Evolutionary conservation across 2,113 vertebrate genomes (phyloP).

Genomic region (Laticauda colubrina): DNA sequence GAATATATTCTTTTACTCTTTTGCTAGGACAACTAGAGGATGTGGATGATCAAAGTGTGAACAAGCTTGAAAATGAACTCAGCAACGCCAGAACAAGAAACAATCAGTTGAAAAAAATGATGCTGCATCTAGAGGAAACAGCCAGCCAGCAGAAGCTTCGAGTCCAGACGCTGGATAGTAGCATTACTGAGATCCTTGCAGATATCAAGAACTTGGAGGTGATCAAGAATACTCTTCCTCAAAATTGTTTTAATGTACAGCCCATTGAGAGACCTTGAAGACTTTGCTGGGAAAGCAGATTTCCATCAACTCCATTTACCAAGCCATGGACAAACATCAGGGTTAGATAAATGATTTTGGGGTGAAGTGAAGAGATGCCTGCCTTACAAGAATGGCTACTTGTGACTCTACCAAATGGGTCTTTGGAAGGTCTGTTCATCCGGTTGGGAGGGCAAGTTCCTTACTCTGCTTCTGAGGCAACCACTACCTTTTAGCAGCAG

Average conservation of each 20-base stretch:
- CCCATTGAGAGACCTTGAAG: slow-evolving; percentile 81
- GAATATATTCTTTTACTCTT: background rate
- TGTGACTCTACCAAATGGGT: background rate
- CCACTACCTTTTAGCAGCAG: fast-evolving
- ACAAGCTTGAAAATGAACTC: slow-evolving; percentile 64
- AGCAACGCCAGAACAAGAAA: slow-evolving; percentile 60
- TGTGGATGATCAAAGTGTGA: slow-evolving; percentile 72
- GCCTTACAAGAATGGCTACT: background rate
- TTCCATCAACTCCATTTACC: background rate
- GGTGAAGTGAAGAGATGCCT: slow-evolving; percentile 5
- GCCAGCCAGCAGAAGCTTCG: slow-evolving; percentile 62
- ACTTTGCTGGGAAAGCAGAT: background rate
- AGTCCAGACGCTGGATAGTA: slow-evolving; percentile 66
- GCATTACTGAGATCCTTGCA: slow-evolving; percentile 75
- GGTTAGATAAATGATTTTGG: background rate
- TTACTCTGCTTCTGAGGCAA: slow-evolving; percentile 17
- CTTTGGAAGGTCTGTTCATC: background rate
- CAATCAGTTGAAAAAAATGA: slow-evolving; percentile 65
- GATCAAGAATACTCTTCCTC: slow-evolving; percentile 77
- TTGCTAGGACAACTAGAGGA: slow-evolving; percentile 67
- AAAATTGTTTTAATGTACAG: slow-evolving; percentile 80
- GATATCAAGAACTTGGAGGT: slow-evolving; percentile 88
- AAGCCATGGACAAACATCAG: slow-evolving; percentile 8
- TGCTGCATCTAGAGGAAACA: slow-evolving; percentile 72
- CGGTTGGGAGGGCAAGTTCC: background rate